Evolutionary conservation across 1,140 invertebrate species (phyloP), one percentile per base, ranked within the genome.

Genomic region (Drosophila bocqueti): DNA sequence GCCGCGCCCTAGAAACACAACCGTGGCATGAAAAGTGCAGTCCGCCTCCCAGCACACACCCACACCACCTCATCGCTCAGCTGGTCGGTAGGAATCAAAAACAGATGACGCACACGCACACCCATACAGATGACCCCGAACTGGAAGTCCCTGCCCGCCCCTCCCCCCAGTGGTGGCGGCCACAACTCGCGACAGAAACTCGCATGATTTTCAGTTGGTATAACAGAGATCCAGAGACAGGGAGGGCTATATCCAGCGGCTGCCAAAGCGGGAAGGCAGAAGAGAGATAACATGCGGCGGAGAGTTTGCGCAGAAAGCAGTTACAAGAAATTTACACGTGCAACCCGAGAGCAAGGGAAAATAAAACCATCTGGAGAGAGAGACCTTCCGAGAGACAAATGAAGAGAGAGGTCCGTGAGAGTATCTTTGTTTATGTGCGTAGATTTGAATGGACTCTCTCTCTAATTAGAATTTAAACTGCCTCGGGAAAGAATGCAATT

Each of bases 171-270:
- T n/a, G 54, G 54, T 40, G 54, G 36, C 36, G 54, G 45, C 47
- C 21, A 46, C 57, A 67, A 40, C 55, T 36, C 29, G 54, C 5
- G 21, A 57, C 54, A 65, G 64, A 79, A 84, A 81, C 81, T 89
- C 85, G 85, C 81, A 79, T 89, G 85, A 89, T 89, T 89, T 89
- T 89, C 82, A 76, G 85, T 89, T 90, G 71, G 86, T 89, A 89
- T 89, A 90, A 76, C 79, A 84, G 31, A 52, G 29, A 66, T 54
- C 66, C 73, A 45, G 42, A 31, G 49, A 54, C 42, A 49, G 59
- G 61, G 57, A 58, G 58, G 50, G 64, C 57, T 18, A 16, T 42
- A 59, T 42, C 24, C 54, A 59, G 24, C 1, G 54, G 24, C 11
- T 29, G 55, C 42, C 52, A 38, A 58, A 58, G 38, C 55, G 24